Base-by-base conservation (phyloP, 1,140 invertebrate genomes). In the Platyura marginata region DNA sequence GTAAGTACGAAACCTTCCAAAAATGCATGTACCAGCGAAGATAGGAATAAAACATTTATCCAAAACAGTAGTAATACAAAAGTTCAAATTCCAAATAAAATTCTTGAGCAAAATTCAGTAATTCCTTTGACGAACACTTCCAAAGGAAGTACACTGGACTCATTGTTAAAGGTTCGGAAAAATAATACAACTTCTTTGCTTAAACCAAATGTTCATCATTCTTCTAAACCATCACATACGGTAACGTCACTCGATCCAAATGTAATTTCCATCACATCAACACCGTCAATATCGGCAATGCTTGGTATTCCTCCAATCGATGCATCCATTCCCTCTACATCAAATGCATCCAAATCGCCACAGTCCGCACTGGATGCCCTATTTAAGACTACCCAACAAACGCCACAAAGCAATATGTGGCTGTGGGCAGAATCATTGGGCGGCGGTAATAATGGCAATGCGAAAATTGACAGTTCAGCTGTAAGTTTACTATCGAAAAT, bases 401-500 rank as follows among this genome's bases (percentile, higher is more conserved):
- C 36, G 21, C 21, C 38, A 22, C 38, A 21, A 40, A 22, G 21
- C 36, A 38, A n/a, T 18, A 36, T 38, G 36, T 20, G n/a, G 4
- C 9, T 18, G 18, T 38, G 36, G 36, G 36, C 36, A 3, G 36
- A 38, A 38, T 10, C n/a, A 21, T 36, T 36, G 23, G 40, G 33
- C 10, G 42, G 25, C n/a, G n/a, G n/a, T 29, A 43, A 20, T 38
- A 47, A 41, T 33, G 48, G 39, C 29, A 44, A 21, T 23, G 22
- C 10, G 22, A 22, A 13, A 2, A 40, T 38, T 18, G 38, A 40
- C n/a, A 40, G 23, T 40, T 40, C 38, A 15, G 41, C 39, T 13
- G 32, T 40, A 23, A 51, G 53, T 21, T 49, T 61, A 15, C 61
- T 81, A 62, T 77, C 79, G 36, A 80, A 78, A 61, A 80, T 81